phyloP scores from a whole-genome alignment of 2,113 vertebrate species.

The Paedocypris sp. region DNA sequence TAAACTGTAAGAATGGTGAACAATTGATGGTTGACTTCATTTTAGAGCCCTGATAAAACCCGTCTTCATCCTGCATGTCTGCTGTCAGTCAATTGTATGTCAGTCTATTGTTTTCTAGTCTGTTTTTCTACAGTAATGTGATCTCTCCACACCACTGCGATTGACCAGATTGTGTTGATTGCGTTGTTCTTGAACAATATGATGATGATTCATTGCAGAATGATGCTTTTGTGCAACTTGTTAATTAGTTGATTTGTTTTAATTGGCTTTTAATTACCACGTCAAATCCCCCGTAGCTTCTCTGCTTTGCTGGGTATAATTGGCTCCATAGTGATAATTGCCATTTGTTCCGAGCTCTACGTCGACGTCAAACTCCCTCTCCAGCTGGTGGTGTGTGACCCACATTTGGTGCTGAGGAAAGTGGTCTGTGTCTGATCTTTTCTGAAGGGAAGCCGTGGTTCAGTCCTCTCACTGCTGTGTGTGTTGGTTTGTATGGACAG shows the following conservation, averaged over 20 bases:
- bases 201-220: no score
- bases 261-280: constrained; percentile 9
- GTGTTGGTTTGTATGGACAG: not conserved
- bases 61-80: no score
- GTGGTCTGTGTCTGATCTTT: not conserved
- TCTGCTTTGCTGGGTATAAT: constrained; percentile 1
- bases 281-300: not conserved
- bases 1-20: no score
- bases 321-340: constrained; percentile 12
- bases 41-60: no score
- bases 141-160: not conserved
- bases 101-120: no score
- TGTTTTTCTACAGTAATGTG: not conserved
- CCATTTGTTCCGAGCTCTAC: constrained; percentile 15
- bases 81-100: no score
- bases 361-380: not conserved
- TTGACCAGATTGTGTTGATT: no score
- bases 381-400: not conserved
- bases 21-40: no score
- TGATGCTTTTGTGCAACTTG: constrained; percentile 5
- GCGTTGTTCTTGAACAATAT: no score
- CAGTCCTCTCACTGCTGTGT: not conserved
- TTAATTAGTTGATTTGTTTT: constrained; percentile 18
- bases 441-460: not conserved
- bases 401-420: constrained; percentile 1